A percentile compares a stretch with the other conserved stretches of the same genome.
Conservation (phyloP, 2,888 invertebrate genomes). For the Metallyticus violacea region DNA sequence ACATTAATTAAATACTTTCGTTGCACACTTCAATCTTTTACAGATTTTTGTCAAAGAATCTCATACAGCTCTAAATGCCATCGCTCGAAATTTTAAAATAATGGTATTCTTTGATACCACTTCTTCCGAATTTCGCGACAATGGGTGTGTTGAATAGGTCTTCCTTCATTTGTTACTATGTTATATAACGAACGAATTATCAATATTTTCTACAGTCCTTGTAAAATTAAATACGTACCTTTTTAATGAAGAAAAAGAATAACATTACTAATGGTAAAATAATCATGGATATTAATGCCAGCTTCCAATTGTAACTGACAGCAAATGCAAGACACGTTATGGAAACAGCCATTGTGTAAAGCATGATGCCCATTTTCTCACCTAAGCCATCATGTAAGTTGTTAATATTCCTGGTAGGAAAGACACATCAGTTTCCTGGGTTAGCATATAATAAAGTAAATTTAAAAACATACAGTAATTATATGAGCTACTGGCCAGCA, state of each 20-base stretch:
- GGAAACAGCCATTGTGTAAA: slow-evolving; percentile 25
- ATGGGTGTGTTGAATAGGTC: too few relatives aligned
- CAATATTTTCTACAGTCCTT: too few relatives aligned
- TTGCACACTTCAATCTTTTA: too few relatives aligned
- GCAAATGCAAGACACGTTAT: slow-evolving; percentile 45
- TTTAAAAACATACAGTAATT: too few relatives aligned
- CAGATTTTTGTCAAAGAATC: too few relatives aligned
- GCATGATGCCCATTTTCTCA: slow-evolving; percentile 32
- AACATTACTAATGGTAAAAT: slow-evolving; percentile 46
- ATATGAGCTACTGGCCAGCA: too few relatives aligned
- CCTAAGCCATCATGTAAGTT: slow-evolving; percentile 18
- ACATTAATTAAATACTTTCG: too few relatives aligned
- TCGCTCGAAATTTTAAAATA: too few relatives aligned
- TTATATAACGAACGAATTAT: too few relatives aligned
- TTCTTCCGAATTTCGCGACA: too few relatives aligned
- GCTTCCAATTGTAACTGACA: slow-evolving; percentile 48
- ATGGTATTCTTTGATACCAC: not conserved
- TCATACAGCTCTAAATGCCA: too few relatives aligned
- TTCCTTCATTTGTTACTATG: too few relatives aligned
- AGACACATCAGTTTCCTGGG: not conserved
- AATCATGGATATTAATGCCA: slow-evolving; percentile 48
- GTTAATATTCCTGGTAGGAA: not conserved
- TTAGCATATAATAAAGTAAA: not conserved
- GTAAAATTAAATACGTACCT: slow-evolving; percentile 38
- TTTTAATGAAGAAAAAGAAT: slow-evolving; percentile 43